Conservation (phyloP, 2,113 vertebrate species). For the Antechinus flavipes region DNA sequence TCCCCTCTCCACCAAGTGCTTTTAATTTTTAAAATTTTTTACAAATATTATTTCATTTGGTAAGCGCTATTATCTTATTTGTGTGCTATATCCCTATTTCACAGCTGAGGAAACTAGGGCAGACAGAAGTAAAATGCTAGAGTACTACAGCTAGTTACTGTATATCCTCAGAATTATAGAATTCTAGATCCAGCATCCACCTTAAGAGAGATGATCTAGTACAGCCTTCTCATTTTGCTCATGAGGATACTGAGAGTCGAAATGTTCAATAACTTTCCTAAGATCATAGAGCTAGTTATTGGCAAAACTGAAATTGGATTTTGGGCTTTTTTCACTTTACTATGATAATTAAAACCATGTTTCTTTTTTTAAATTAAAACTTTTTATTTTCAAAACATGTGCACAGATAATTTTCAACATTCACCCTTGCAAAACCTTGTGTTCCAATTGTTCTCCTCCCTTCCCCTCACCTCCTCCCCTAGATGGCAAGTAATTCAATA, state of each 20-base stretch:
- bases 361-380: background rate
- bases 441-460: no score
- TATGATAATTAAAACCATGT: background rate
- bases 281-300: background rate
- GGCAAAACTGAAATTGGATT: background rate
- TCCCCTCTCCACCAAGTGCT: background rate
- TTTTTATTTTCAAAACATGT: no score
- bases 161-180: background rate
- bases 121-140: background rate
- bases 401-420: no score
- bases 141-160: background rate
- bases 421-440: no score
- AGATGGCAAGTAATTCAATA: no score
- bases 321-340: background rate
- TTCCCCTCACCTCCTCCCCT: no score
- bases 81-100: background rate
- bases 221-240: background rate
- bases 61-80: background rate
- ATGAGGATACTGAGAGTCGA: background rate
- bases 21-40: background rate
- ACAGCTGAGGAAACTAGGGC: background rate
- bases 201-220: background rate
- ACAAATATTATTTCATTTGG: background rate
- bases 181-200: background rate
- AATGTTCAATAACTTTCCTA: background rate